Evolutionary conservation across 2,888 invertebrate genomes (phyloP).

Genomic region (Atherix ibis): DNA sequence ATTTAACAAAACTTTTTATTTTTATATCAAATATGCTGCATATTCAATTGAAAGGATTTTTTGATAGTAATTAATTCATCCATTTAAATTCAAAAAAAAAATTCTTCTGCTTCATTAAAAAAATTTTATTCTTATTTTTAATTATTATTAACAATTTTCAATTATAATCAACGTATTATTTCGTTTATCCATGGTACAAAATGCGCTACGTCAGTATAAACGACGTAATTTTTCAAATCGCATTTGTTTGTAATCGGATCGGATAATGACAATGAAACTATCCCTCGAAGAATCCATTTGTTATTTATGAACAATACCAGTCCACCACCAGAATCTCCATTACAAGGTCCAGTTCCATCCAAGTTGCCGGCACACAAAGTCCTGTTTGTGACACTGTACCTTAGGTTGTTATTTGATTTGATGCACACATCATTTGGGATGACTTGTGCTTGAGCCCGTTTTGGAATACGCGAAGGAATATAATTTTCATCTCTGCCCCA

Average conservation of each 20-base stretch:
- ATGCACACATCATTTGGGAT: slow-evolving; percentile 37
- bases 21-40: no score
- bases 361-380: slow-evolving; percentile 27
- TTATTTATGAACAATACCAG: slow-evolving; percentile 33
- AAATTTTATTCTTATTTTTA: no score
- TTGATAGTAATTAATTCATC: no score
- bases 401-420: slow-evolving; percentile 30
- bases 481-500: slow-evolving; percentile 35
- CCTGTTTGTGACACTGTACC: slow-evolving; percentile 7
- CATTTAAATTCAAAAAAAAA: no score
- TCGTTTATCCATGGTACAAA: not conserved
- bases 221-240: not conserved
- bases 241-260: slow-evolving; percentile 8
- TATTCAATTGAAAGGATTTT: no score
- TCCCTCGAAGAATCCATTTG: slow-evolving; percentile 35
- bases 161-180: no score
- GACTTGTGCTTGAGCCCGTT: slow-evolving; percentile 33
- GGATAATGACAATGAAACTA: slow-evolving; percentile 34
- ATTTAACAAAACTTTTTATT: no score
- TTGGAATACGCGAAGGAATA: no score
- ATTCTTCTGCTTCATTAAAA: no score
- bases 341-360: slow-evolving; percentile 24
- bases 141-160: no score
- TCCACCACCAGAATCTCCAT: slow-evolving; percentile 45
- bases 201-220: not conserved